These are phyloP conservation scores for Todiramphus chloris DNA, from an alignment of 2,113 vertebrate genomes.

Conservation along the genomic window DNA sequence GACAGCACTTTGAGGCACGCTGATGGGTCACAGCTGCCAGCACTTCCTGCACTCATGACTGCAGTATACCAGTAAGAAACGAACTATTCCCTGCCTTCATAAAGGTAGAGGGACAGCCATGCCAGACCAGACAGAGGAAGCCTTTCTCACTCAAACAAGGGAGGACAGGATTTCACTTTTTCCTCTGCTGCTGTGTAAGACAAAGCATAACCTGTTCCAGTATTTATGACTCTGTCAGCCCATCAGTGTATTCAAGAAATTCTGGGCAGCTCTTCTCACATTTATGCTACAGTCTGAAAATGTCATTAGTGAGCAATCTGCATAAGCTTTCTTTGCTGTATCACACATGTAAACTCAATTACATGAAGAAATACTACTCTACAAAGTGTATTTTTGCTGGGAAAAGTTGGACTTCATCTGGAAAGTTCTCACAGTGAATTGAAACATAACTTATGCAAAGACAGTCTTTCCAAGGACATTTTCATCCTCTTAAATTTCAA, in stretches of 20 bases:
- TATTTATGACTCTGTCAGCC: slow-evolving; percentile 24
- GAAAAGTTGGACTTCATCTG: not conserved
- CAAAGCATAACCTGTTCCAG: slow-evolving; percentile 34
- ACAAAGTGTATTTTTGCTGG: not conserved
- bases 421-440: slow-evolving; percentile 2
- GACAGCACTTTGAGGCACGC: not conserved
- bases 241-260: slow-evolving; percentile 3
- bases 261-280: not conserved
- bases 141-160: not conserved
- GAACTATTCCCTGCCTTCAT: not conserved
- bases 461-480: not conserved
- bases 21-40: not conserved
- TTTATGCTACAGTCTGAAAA: slow-evolving; percentile 47
- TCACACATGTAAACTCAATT: slow-evolving; percentile 36
- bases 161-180: not conserved
- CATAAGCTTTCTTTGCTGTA: slow-evolving; percentile 23
- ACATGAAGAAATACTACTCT: not conserved
- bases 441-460: not conserved
- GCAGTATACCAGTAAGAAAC: not conserved
- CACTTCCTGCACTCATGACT: not conserved
- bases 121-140: not conserved
- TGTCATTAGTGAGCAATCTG: slow-evolving; percentile 12
- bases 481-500: slow-evolving; percentile 24
- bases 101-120: not conserved
- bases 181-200: slow-evolving; percentile 12